Evolutionary conservation across 2,888 invertebrate species (phyloP), one percentile per base, ranked within the genome.

Genomic region (Belgica antarctica): DNA sequence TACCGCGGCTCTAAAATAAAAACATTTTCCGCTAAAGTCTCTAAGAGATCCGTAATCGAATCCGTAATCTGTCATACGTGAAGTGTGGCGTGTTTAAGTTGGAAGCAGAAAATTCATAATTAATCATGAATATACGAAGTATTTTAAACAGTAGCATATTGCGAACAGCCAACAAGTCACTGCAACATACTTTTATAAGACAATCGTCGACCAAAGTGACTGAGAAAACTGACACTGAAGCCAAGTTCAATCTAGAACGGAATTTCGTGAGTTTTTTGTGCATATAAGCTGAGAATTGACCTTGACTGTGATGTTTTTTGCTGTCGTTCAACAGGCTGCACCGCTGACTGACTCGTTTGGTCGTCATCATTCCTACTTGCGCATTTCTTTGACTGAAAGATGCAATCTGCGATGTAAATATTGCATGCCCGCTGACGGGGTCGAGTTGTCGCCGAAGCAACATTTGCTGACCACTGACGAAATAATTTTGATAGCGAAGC

Each of bases 391-490:
- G 66, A 96, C 96, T 0, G 99, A 99, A 81, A 85, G 89, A 72
- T 99, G 99, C 80, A 99, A 98, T 82, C 84, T 99, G 74, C 84
- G 98, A 83, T 99, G 98, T 96, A 85, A 87, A 74, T 98, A 99
- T 81, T 99, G 99, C 80, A 99, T 99, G 99, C 99, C 99, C 7
- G 90, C 89, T 47, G 94, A 94, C 77, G 99, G 99, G 57, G 93
- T 96, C 70, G 81, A 86, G 70, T 82, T 99, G 73, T 89, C 94
- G 61, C 85, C 89, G 70, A 89, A 89, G 74, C 78, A 84, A 7
- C 82, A 88, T 72, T 82, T 99, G 72, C 82, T 98, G 70, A 86
- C 87, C 19, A 87, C 88, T 3, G 87, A 86, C 59, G 99, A 99
- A 84, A 86, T 97, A 72, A 77, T 90, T 71, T 83, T 85, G 66